phyloP scores from a whole-genome alignment of 2,888 invertebrate genomes.

The Drosophila fungiperda region DNA sequence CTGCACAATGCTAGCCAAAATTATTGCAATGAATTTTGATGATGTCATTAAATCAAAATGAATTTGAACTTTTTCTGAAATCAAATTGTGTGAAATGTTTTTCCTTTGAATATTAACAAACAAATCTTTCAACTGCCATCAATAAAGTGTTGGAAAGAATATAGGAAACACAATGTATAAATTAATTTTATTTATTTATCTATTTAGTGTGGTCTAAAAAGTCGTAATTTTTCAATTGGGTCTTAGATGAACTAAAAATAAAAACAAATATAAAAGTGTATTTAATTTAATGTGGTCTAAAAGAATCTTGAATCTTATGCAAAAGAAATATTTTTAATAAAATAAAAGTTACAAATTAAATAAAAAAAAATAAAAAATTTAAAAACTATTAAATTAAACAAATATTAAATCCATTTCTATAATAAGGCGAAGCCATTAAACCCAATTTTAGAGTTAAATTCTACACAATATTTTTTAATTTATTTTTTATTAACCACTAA shows the following conservation, averaged over 20 bases:
- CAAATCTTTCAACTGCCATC: too few species aligned
- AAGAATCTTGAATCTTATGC: not conserved
- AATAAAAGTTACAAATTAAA: too few species aligned
- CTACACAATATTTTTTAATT: not conserved
- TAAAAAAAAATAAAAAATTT: too few species aligned
- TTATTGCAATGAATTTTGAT: constrained; percentile 38
- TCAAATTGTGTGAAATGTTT: not conserved
- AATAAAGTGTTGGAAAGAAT: not conserved
- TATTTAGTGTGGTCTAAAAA: not conserved
- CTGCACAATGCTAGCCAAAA: constrained; percentile 8
- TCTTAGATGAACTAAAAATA: accelerated
- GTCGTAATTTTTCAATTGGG: not conserved
- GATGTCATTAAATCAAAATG: not conserved
- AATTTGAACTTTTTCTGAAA: not conserved
- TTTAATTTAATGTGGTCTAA: not conserved
- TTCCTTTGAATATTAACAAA: not conserved
- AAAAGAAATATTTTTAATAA: not conserved
- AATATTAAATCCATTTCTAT: not conserved
- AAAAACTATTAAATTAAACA: too few species aligned
- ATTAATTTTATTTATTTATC: not conserved
- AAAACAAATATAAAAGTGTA: too few species aligned
- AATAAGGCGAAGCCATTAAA: too few species aligned
- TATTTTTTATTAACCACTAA: not conserved
- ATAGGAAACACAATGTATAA: not conserved
- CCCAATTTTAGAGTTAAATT: too few species aligned